Evolutionary conservation across 2,797 vertebrate genomes (phyloP).

Genomic region (Xiphorhynchus erythropygius): DNA sequence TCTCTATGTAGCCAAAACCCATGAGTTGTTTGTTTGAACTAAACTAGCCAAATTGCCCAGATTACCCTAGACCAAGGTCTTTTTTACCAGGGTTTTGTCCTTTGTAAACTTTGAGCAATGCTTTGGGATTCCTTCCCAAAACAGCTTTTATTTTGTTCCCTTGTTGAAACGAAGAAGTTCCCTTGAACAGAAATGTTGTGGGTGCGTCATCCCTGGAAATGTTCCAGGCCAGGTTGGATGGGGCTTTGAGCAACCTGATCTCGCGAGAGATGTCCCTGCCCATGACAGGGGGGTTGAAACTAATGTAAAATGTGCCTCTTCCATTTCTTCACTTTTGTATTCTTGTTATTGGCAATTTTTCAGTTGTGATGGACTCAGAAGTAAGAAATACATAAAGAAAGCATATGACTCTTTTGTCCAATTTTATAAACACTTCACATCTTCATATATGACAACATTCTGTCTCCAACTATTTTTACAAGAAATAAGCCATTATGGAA

Average conservation of each 20-base stretch:
- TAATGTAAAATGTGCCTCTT: background rate
- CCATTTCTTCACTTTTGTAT: background rate
- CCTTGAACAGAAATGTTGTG: background rate
- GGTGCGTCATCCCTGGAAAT: background rate
- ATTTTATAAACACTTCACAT: background rate
- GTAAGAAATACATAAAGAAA: background rate
- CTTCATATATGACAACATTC: background rate
- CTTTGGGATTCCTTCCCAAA: background rate
- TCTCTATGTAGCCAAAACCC: background rate
- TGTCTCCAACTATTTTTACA: background rate
- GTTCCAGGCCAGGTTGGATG: background rate
- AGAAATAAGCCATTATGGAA: background rate
- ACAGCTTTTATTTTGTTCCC: background rate
- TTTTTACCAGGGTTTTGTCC: background rate
- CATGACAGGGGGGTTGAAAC: background rate
- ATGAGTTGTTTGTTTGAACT: background rate
- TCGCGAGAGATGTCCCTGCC: background rate
- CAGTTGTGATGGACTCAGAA: background rate
- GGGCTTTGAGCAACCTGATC: background rate
- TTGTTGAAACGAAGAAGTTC: background rate
- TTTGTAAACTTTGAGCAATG: background rate
- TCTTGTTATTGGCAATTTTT: background rate
- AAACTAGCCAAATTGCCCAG: background rate
- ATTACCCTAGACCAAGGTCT: background rate
- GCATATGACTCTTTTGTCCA: background rate